A percentile compares a stretch with the other conserved stretches of the same genome.
Conservation (phyloP, 2,888 invertebrate species). For the Lepidocyrtinus sp. region DNA sequence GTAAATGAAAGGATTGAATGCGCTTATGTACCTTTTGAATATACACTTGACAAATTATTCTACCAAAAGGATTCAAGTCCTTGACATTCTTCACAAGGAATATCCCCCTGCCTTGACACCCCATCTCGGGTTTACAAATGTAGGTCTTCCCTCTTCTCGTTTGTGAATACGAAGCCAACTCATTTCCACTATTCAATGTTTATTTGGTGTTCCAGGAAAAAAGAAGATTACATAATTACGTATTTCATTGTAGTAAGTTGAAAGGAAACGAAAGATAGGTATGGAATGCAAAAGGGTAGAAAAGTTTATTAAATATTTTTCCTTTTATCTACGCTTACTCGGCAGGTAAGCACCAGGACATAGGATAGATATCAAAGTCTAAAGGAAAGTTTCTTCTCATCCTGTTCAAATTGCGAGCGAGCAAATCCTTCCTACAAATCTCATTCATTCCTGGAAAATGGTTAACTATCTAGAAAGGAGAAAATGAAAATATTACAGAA, state of each 20-base stretch:
- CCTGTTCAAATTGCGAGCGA: constrained; percentile 90
- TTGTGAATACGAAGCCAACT: constrained; percentile 81
- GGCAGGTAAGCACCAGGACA: constrained; percentile 94
- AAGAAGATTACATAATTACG: constrained; percentile 7
- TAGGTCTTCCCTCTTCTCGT: constrained; percentile 83
- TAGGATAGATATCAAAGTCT: constrained; percentile 93
- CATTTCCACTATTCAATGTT: constrained; percentile 77
- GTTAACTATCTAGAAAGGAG: constrained; percentile 84
- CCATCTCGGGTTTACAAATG: constrained; percentile 92
- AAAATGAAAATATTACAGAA: too few relatives aligned
- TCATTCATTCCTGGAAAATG: constrained; percentile 94
- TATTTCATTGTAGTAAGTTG: constrained; percentile 4
- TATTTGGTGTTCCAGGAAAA: neutral
- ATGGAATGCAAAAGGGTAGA: neutral
- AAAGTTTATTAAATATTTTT: too few relatives aligned
- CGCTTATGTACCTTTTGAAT: constrained; percentile 76
- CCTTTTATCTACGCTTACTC: too few relatives aligned
- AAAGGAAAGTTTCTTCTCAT: constrained; percentile 91
- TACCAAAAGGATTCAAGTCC: constrained; percentile 84
- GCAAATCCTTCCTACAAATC: constrained; percentile 89
- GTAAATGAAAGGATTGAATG: neutral
- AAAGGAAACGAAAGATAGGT: constrained; percentile 25
- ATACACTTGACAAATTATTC: constrained; percentile 90
- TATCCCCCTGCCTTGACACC: constrained; percentile 92
- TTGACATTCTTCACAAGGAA: constrained; percentile 87